Conservation (phyloP, 2,113 vertebrate genomes). For the Ailurus styani region DNA sequence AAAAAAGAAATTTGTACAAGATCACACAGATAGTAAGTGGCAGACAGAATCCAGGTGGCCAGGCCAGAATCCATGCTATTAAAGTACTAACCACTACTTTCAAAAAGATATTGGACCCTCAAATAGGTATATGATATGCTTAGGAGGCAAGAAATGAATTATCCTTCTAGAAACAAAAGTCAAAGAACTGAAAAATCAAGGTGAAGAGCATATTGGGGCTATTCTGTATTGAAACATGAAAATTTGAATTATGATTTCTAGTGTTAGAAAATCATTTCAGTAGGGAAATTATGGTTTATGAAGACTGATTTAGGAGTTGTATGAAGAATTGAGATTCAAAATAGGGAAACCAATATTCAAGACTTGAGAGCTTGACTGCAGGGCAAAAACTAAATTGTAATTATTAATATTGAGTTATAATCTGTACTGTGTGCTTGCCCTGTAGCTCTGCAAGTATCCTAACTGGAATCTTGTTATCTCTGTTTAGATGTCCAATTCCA, state of each 20-base stretch:
- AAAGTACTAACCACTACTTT: neutral
- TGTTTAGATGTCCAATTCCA: neutral
- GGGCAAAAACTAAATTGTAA: neutral
- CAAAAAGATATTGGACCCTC: neutral
- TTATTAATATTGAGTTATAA: neutral
- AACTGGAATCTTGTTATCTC: neutral
- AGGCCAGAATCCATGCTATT: neutral
- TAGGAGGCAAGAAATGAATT: neutral
- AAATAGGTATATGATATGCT: neutral
- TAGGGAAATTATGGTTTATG: neutral
- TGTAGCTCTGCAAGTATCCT: neutral
- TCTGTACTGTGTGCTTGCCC: neutral
- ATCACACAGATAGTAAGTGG: neutral
- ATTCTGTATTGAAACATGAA: neutral
- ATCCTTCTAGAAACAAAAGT: neutral
- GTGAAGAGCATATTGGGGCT: neutral
- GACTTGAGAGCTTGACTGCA: neutral
- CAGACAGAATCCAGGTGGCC: neutral
- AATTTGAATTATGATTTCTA: neutral
- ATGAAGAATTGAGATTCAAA: neutral
- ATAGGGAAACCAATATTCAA: neutral
- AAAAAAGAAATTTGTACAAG: neutral
- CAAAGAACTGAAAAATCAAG: neutral
- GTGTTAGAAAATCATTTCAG: neutral
- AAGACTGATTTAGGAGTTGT: neutral